Conservation (phyloP, 2,797 vertebrate species). For the Anguilla megastoma region DNA sequence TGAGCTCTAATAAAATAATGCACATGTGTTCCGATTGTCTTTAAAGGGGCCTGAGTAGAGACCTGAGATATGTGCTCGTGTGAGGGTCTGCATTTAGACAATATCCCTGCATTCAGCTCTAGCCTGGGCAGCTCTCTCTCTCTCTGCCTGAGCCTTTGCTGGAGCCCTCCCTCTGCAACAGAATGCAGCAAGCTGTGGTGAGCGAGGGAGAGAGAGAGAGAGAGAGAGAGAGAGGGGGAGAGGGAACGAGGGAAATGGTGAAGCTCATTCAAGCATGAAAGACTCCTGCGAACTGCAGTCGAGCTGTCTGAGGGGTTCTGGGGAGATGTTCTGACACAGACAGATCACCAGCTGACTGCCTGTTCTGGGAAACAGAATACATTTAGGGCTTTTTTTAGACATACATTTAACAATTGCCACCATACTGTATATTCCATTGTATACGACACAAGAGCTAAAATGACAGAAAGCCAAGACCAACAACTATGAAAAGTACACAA, state of each 20-base stretch:
- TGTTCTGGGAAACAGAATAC: background rate
- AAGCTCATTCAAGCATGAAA: conserved; percentile 23
- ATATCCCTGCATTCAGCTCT: background rate
- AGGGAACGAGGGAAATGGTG: background rate
- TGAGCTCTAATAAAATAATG: background rate
- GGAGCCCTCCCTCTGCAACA: background rate
- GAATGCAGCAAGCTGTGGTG: conserved; percentile 11
- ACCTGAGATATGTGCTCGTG: background rate
- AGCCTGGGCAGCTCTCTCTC: background rate
- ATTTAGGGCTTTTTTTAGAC: background rate
- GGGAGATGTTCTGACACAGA: conserved; percentile 5
- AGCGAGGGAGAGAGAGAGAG: background rate
- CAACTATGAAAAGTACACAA: background rate
- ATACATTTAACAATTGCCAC: background rate
- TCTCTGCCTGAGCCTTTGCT: background rate
- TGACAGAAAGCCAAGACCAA: background rate
- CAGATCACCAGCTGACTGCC: background rate
- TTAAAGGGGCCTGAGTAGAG: background rate
- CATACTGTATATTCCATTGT: background rate
- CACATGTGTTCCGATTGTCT: background rate
- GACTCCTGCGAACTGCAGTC: background rate
- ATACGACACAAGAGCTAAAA: background rate
- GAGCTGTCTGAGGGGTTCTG: background rate
- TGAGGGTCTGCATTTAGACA: background rate
- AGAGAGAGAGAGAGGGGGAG: background rate